A percentile compares a stretch with the other conserved stretches of the same genome.
Evolutionary conservation across 1,140 invertebrate species (phyloP).

Genomic region (Sarcophaga peregrina): DNA sequence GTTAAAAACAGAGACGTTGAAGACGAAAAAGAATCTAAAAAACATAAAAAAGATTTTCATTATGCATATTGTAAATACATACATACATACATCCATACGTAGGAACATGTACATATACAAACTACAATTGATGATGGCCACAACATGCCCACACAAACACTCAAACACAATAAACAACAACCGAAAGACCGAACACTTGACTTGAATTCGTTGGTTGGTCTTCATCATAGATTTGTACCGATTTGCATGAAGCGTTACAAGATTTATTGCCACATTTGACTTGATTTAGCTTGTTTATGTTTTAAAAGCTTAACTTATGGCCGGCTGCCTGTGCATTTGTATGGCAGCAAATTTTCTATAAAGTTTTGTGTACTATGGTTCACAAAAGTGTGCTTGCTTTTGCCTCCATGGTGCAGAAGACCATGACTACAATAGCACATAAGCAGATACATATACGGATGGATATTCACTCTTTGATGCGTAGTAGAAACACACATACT

Average conservation of each 20-base stretch:
- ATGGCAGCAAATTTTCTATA: background rate
- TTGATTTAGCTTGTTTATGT: slow-evolving; percentile 46
- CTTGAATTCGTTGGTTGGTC: background rate
- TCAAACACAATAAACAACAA: too few species aligned
- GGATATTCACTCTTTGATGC: background rate
- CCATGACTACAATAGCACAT: background rate
- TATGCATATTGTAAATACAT: background rate
- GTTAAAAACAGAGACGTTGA: background rate
- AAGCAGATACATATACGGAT: background rate
- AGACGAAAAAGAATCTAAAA: background rate
- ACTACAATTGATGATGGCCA: background rate
- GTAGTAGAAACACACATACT: background rate
- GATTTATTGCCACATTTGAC: slow-evolving; percentile 45
- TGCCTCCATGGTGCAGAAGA: background rate
- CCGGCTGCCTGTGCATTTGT: slow-evolving; percentile 6
- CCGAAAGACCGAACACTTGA: background rate
- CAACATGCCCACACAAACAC: background rate
- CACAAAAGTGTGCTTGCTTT: too few species aligned
- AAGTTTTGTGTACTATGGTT: too few species aligned
- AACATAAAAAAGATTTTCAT: background rate
- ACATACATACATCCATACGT: too few species aligned
- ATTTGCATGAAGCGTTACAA: slow-evolving; percentile 43
- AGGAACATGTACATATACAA: too few species aligned
- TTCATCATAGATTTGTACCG: slow-evolving; percentile 34
- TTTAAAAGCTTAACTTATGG: slow-evolving; percentile 41